Conservation (phyloP, 2,797 vertebrate species). For the Enteromius trimaculatus region DNA sequence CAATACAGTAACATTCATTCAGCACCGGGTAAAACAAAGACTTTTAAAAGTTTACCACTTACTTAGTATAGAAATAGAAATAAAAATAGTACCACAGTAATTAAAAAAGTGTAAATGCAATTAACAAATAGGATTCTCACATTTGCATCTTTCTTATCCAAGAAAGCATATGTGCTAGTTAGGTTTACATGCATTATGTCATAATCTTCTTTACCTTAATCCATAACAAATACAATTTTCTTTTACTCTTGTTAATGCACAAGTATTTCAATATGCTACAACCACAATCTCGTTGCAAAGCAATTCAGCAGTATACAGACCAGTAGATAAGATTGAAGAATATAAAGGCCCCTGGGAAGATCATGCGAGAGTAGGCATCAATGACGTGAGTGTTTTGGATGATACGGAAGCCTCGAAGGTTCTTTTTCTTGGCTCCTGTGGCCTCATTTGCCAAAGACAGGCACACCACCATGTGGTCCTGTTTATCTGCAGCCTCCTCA, state of each 20-base stretch:
- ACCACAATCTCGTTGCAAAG: background rate
- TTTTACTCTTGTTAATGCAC: background rate
- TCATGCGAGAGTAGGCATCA: conserved; percentile 92
- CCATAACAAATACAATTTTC: background rate
- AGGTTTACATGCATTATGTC: background rate
- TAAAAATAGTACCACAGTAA: background rate
- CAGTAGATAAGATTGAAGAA: conserved; percentile 97
- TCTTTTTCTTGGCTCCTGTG: conserved; percentile 81
- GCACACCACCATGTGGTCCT: conserved; percentile 87
- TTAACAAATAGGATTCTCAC: background rate
- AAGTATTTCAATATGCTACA: background rate
- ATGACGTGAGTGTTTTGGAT: conserved; percentile 92
- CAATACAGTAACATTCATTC: background rate
- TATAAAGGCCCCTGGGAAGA: conserved; percentile 93
- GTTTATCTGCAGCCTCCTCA: conserved; percentile 82
- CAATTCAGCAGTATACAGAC: conserved; percentile 88
- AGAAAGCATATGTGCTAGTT: background rate
- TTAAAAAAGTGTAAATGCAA: background rate
- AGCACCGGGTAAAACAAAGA: background rate
- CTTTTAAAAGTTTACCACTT: background rate
- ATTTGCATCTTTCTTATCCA: background rate
- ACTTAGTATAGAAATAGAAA: no score
- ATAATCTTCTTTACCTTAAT: background rate
- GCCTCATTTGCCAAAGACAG: conserved; percentile 84
- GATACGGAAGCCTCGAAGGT: conserved; percentile 80